Percentiles rank a stretch among this genome's conserved stretches.
These are phyloP conservation scores for Xestia rhomboidea DNA, from an alignment of 2,888 invertebrate species.

Conservation along the genomic window DNA sequence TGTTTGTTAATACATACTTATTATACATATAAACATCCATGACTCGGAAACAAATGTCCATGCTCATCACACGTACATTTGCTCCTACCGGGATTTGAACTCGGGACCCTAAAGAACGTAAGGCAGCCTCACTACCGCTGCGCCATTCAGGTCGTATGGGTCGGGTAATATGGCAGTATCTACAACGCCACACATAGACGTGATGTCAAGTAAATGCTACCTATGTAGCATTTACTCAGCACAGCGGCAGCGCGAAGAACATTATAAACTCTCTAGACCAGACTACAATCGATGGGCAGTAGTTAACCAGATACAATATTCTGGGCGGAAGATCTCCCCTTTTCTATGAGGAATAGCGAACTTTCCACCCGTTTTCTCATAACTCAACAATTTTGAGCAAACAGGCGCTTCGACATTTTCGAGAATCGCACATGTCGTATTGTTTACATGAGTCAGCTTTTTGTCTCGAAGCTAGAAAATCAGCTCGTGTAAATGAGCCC, in stretches of 20 bases:
- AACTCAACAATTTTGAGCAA: not conserved
- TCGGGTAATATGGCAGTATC: not conserved
- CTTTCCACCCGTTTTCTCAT: not conserved
- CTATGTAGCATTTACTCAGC: too few relatives aligned
- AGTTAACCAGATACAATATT: not conserved
- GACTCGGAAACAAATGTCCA: too few relatives aligned
- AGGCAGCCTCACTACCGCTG: too few relatives aligned
- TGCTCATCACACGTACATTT: too few relatives aligned
- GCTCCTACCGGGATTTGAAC: too few relatives aligned
- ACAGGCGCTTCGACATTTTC: not conserved
- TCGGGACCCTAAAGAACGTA: too few relatives aligned
- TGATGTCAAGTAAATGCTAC: not conserved
- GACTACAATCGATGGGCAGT: not conserved
- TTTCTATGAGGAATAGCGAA: not conserved
- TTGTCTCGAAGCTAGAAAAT: not conserved
- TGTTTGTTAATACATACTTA: too few relatives aligned
- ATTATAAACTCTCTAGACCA: not conserved
- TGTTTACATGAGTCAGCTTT: not conserved
- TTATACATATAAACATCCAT: too few relatives aligned
- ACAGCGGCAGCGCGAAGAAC: not conserved
- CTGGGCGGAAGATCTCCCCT: too few relatives aligned
- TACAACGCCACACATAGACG: not conserved
- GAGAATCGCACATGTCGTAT: not conserved
- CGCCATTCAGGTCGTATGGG: too few relatives aligned
- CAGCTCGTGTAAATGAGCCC: not conserved